Evolutionary conservation across 2,797 vertebrate species (phyloP).

Genomic region (Borostomias antarcticus): DNA sequence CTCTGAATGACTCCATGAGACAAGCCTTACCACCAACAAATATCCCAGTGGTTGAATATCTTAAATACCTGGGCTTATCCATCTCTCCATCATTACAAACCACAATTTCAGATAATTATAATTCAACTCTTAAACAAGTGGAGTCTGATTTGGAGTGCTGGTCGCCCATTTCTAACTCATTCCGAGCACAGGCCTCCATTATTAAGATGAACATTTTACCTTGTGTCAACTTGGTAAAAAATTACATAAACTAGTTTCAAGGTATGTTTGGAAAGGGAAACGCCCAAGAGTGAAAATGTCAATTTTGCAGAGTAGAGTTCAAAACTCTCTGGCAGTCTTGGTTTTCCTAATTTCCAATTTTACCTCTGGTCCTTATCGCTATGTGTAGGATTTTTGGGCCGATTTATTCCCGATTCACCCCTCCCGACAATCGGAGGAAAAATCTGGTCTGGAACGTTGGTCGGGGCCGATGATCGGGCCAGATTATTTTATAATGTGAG

Average conservation of each 20-base stretch:
- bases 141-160: slow-evolving; percentile 3
- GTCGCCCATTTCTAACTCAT: slow-evolving; percentile 1
- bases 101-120: background rate
- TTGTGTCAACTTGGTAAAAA: background rate
- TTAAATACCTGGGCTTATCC: slow-evolving; percentile 6
- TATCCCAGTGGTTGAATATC: background rate
- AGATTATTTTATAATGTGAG: no score
- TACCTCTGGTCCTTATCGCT: slow-evolving; percentile 2
- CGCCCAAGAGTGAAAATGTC: background rate
- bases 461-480: no score
- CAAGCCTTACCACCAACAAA: background rate
- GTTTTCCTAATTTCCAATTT: background rate
- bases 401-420: no score
- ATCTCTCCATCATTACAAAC: background rate
- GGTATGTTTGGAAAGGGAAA: slow-evolving; percentile 3
- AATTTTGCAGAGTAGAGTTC: background rate
- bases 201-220: slow-evolving; percentile 3
- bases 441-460: no score
- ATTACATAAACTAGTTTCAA: background rate
- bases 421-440: no score
- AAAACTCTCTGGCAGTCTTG: background rate
- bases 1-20: background rate
- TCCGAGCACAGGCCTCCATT: background rate
- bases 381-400: no score
- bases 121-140: background rate